These are phyloP conservation scores for Phalacrocorax pelagicus DNA, from an alignment of 2,113 vertebrate genomes.

Conservation along the genomic window DNA sequence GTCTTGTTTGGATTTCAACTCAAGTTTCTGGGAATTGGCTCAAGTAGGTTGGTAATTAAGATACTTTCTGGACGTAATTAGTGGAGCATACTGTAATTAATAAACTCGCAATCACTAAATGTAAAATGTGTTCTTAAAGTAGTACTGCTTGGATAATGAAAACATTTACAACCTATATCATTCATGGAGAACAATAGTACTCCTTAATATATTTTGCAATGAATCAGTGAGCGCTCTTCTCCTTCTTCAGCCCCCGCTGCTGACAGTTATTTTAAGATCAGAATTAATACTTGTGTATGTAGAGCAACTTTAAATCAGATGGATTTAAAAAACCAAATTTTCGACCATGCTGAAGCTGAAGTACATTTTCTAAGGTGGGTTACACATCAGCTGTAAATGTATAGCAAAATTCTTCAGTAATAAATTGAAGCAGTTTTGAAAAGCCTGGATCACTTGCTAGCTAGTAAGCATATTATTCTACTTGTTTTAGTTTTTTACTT, in stretches of 20 bases:
- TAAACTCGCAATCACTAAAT: neutral
- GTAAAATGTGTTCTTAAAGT: neutral
- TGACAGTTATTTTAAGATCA: conserved; percentile 45
- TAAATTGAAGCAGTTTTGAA: neutral
- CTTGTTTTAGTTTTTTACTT: neutral
- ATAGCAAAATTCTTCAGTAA: neutral
- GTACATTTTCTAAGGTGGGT: neutral
- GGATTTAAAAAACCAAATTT: neutral
- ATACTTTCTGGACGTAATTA: neutral
- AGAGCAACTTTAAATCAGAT: neutral
- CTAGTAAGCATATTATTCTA: neutral
- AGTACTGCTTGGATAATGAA: neutral
- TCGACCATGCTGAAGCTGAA: neutral
- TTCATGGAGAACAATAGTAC: conserved; percentile 44
- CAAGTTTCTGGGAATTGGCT: neutral
- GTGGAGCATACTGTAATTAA: neutral
- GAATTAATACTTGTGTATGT: neutral
- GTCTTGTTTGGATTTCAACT: conserved; percentile 21
- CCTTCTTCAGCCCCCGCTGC: neutral
- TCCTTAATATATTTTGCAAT: conserved; percentile 13
- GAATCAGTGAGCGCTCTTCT: conserved; percentile 22
- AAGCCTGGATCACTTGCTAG: neutral
- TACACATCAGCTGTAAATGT: neutral
- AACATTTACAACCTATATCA: conserved; percentile 19
- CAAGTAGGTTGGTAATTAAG: neutral